Evolutionary conservation across 2,888 invertebrate genomes (phyloP).

Genomic region (Sepioteuthis lessoniana): DNA sequence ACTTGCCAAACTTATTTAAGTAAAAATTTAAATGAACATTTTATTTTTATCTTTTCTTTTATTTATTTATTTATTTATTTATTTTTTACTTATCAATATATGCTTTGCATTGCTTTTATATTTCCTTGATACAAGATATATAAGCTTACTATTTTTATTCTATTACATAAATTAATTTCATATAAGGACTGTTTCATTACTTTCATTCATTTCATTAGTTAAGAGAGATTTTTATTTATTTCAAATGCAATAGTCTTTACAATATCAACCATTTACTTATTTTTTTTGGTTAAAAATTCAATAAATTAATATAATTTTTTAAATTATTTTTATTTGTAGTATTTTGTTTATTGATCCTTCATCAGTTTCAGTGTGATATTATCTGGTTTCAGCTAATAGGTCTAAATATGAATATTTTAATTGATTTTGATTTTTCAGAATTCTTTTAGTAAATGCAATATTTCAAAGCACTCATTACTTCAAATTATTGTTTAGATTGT

Average conservation of each 20-base stretch:
- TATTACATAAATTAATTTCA: background rate
- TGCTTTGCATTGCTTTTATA: slow-evolving; percentile 33
- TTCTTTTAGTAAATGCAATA: background rate
- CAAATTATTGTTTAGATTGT: background rate
- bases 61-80: background rate
- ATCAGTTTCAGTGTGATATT: background rate
- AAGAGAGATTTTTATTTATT: background rate
- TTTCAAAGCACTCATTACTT: background rate
- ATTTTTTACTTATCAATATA: background rate
- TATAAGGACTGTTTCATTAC: slow-evolving; percentile 4
- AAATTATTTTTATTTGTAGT: background rate
- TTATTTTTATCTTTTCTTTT: background rate
- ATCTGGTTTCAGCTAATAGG: slow-evolving; percentile 19
- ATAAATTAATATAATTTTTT: background rate
- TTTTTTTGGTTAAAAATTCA: background rate
- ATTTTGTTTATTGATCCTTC: background rate
- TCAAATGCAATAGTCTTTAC: slow-evolving; percentile 40
- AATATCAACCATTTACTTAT: background rate
- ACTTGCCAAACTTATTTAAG: background rate
- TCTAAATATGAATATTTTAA: background rate
- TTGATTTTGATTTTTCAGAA: background rate
- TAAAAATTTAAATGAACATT: background rate
- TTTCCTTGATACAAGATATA: background rate
- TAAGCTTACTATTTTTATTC: slow-evolving; percentile 37
- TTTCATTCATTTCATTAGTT: slow-evolving; percentile 15